Base-by-base conservation (phyloP, 35 echinoderm and acorn worm species). In the Heliocidaris erythrogramma region DNA sequence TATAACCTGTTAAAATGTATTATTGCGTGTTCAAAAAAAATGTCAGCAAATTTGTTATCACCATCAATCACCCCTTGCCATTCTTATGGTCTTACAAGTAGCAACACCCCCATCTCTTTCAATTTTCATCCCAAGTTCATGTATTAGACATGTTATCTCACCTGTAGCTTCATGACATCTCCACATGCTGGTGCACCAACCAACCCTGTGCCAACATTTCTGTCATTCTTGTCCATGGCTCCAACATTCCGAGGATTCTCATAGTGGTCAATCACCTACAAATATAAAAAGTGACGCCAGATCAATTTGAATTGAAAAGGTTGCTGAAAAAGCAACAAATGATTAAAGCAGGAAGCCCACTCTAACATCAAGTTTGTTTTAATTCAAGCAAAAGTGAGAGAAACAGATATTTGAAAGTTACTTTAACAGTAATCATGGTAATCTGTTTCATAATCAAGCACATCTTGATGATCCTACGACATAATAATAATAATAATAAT, bases 131-230 rank as follows among this genome's bases (percentile, higher is more conserved):
- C 35, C 0, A 42, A 42, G 35, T 42, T n/a, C n/a, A n/a, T n/a
- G n/a, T n/a, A 42, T 42, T 42, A 42, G 35, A 42, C 35, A 42
- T 42, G 35, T 42, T 42, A 60, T 7, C 94, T 92, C 78, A 99
- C 98, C 96, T 99, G 98, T 9, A 99, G 93, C 69, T 99, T 99
- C 98, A 97, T 99, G 94, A 99, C 98, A 96, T 99, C 98, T 86
- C 98, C 98, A 95, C 98, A 97, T 59, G 97, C 98, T 91, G 98
- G 97, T 9, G 98, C 98, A 7, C 98, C 98, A 21, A 99, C 98
- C 13, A 99, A 84, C 69, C 98, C 98, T 90, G 98, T 99, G 8
- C 98, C 98, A 91, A 99, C 98, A 88, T 92, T 97, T 50, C 85
- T 95, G 47, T 97, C 95, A 24, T 99, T 90, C 94, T 99, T 99